Evolutionary conservation across 2,113 vertebrate species (phyloP), one percentile per base, ranked within the genome.

Genomic region (Petrocephalus zakoni): DNA sequence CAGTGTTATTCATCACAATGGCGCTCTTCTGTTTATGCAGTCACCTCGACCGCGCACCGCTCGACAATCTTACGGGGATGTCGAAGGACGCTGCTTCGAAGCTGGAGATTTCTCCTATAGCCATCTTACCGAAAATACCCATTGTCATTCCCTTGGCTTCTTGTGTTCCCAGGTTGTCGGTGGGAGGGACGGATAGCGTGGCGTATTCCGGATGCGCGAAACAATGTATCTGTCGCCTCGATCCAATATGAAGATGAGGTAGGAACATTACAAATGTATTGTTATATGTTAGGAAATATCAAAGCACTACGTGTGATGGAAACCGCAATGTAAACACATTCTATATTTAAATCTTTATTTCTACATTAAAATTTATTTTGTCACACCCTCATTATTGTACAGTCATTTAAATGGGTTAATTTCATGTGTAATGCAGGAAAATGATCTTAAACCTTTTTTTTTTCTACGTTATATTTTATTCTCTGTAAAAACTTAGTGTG

Each of bases 351-450:
- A 17, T 78, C 15, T 75, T 75, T 75, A 2, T 42, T 42, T 42
- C 7, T 42, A 8, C 72, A 37, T 75, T 37, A 78, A 78, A 42
- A 42, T 42, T 42, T 11, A 37, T 34, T 78, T 78, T 42, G 72
- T 17, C 34, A 5, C 25, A 85, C 22, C 49, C 21, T 83, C 22
- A 49, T 47, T 83, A 22, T 83, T n/a, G 21, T 83, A 46, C 15
- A 47, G 81, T 47, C 11, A 46, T 83, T 83, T 83, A 49, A 46
- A 83, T 22, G 8, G 46, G 37, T 49, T 49, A 22, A 46, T 49
- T 47, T 46, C 19, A 47, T 83, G 81, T 83, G n/a, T 83, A 83
- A 11, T 46, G 46, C 84, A 86, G 52, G 84, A 86, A 86, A 86
- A 55, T 56, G 19, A 86, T 55, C 82, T 52, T 85, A 29, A 25